Base-by-base conservation (phyloP, 2,113 vertebrate genomes). In the Nycticorax nycticorax region DNA sequence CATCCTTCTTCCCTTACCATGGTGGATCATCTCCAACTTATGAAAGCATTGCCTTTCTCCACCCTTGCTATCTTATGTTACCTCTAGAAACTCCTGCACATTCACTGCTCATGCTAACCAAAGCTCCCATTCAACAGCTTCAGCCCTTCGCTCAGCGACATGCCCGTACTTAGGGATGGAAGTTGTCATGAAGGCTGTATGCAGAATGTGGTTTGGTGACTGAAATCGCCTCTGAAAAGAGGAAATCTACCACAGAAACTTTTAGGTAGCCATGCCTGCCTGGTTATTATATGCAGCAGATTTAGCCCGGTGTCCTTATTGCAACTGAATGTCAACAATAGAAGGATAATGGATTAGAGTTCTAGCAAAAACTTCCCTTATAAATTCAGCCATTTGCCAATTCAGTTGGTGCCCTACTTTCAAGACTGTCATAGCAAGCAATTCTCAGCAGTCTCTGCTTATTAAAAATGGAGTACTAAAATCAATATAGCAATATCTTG, bases 401-500 rank as follows among this genome's bases (percentile, higher is more conserved):
- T 93, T 63, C 67, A 48, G 39, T 94, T 45, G 50, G 35, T 86
- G 94, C 64, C 95, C 89, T 94, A 72, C 88, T 97, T 93, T 88
- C 83, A 68, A 82, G 78, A 95, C 76, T 94, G 80, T 81, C 88
- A 92, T 62, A 87, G 92, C 92, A 96, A 97, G 96, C 92, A 95
- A 18, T 96, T 97, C 93, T 92, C 73, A 72, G 60, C 32, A 20
- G 37, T 53, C 60, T 92, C 71, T 83, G 74, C 89, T 97, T 97
- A 96, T 96, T 98, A 95, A 97, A 97, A 97, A 89, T 64, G 93
- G 73, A 97, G 91, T 67, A 27, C 86, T 72, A 68, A 97, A 95
- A 98, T 98, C 98, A 96, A 97, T 98, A 97, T 30, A 97, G 97
- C 91, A 97, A 96, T 98, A 98, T 97, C 97, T 98, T 95, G 77